These are phyloP conservation scores for Polyboroides typus DNA, from an alignment of 2,797 vertebrate species.

Conservation along the genomic window DNA sequence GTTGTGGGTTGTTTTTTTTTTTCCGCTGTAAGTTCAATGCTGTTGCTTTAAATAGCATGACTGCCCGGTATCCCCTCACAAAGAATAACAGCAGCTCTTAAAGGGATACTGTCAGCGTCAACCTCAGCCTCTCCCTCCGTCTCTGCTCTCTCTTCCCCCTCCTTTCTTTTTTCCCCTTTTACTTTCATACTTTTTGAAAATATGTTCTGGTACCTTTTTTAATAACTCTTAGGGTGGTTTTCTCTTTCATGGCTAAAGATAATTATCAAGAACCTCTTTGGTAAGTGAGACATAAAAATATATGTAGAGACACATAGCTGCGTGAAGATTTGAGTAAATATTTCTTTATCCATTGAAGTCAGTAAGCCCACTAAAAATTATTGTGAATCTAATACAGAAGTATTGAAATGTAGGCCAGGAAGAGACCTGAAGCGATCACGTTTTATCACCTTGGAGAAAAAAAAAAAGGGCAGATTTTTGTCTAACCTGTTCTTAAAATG, in stretches of 20 bases:
- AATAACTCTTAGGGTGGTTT: neutral
- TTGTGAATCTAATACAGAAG: neutral
- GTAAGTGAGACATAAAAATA: neutral
- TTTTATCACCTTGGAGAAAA: neutral
- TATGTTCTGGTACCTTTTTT: neutral
- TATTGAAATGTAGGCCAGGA: neutral
- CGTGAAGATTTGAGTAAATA: neutral
- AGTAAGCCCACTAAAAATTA: neutral
- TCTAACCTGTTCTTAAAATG: neutral
- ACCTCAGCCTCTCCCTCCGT: neutral
- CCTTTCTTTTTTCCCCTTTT: neutral
- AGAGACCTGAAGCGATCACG: neutral
- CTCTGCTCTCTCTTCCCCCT: neutral
- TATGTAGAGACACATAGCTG: neutral
- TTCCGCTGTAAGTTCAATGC: neutral
- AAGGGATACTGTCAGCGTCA: neutral
- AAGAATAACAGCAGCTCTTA: slow-evolving; percentile 40
- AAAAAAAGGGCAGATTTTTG: neutral
- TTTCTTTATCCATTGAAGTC: neutral
- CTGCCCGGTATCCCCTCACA: neutral
- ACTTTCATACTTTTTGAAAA: neutral
- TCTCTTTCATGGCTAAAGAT: neutral
- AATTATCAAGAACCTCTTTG: neutral
- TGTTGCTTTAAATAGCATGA: slow-evolving; percentile 43
- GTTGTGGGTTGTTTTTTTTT: neutral